phyloP scores from a whole-genome alignment of 2,113 vertebrate genomes.

The Pseudopodoces humilis region DNA sequence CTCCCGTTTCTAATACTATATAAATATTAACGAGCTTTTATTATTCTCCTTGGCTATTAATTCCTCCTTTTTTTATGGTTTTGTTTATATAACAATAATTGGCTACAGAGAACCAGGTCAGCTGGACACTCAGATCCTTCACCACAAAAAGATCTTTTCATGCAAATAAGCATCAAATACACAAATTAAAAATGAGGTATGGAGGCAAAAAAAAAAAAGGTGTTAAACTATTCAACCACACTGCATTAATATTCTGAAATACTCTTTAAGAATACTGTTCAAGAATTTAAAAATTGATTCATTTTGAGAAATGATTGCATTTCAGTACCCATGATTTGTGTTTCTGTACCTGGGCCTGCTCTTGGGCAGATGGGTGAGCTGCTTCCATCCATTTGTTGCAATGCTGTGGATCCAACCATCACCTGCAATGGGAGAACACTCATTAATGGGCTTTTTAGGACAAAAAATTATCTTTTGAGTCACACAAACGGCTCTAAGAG shows the following conservation, averaged over 20 bases:
- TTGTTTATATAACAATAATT: not conserved
- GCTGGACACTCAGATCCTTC: not conserved
- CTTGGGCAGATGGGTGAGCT: slow-evolving; percentile 84
- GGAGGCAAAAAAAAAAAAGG: not conserved
- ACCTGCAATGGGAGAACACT: slow-evolving; percentile 55
- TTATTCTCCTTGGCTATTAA: not conserved
- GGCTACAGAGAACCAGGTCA: not conserved
- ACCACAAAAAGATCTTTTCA: not conserved
- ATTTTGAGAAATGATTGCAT: not conserved
- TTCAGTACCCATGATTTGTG: not conserved
- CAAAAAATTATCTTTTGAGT: not conserved
- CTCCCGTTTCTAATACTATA: not conserved
- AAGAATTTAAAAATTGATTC: not conserved
- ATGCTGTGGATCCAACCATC: slow-evolving; percentile 89
- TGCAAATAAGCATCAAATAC: not conserved
- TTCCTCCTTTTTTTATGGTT: not conserved
- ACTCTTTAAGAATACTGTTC: not conserved
- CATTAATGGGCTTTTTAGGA: not conserved
- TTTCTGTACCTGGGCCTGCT: slow-evolving; percentile 85
- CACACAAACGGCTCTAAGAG: not conserved
- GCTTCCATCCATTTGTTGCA: slow-evolving; percentile 85
- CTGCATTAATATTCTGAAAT: not conserved
- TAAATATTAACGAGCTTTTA: not conserved
- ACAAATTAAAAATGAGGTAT: not conserved
- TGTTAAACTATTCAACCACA: not conserved